Percentiles rank a stretch among this genome's conserved stretches.
These are phyloP conservation scores for Erebia ligea DNA, from an alignment of 2,888 invertebrate genomes.

Conservation along the genomic window DNA sequence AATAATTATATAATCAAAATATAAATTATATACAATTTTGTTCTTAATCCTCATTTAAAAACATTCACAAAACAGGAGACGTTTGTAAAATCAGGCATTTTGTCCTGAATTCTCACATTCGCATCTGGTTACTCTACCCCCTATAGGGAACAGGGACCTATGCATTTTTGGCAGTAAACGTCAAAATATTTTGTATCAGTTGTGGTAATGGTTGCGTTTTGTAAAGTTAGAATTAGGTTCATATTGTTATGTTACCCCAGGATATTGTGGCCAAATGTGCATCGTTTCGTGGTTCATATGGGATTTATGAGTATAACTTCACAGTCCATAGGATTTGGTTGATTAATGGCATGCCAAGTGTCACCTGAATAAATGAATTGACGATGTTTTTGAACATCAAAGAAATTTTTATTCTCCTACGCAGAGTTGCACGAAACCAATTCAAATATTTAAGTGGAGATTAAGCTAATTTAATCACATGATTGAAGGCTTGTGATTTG, in stretches of 20 bases:
- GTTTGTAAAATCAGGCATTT: not conserved
- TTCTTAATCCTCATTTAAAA: not conserved
- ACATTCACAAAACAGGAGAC: not conserved
- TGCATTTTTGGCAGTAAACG: slow-evolving; percentile 70
- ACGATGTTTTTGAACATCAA: not conserved
- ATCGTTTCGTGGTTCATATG: slow-evolving; percentile 46
- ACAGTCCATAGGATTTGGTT: slow-evolving; percentile 32
- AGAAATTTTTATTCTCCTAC: not conserved
- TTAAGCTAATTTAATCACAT: too few relatives aligned
- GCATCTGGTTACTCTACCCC: not conserved
- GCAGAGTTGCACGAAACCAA: too few relatives aligned
- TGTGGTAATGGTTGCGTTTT: slow-evolving; percentile 73
- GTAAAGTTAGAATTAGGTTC: slow-evolving; percentile 68
- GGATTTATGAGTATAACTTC: slow-evolving; percentile 30
- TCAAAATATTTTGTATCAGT: slow-evolving; percentile 82
- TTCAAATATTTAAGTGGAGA: too few relatives aligned
- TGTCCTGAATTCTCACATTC: not conserved
- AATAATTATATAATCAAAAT: too few relatives aligned
- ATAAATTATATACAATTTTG: too few relatives aligned
- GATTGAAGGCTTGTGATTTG: too few relatives aligned
- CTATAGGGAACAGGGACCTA: slow-evolving; percentile 51
- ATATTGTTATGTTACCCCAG: slow-evolving; percentile 69
- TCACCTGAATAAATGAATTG: not conserved
- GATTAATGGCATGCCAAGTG: slow-evolving; percentile 31
- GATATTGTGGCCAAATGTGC: slow-evolving; percentile 62